These are phyloP conservation scores for Melipona beecheii DNA, from an alignment of 2,888 invertebrate genomes.

Conservation along the genomic window DNA sequence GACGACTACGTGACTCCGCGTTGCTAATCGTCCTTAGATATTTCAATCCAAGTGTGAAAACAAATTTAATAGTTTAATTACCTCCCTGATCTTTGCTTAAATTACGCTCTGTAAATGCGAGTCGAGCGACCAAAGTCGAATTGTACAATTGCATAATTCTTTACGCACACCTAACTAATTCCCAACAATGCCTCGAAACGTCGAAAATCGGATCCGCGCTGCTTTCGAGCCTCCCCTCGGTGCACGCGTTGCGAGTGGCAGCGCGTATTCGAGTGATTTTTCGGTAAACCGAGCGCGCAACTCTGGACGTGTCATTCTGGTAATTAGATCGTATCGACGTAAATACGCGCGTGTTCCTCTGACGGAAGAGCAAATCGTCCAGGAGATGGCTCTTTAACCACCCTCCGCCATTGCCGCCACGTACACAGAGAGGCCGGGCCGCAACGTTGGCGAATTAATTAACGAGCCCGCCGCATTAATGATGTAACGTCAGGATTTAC, in stretches of 20 bases:
- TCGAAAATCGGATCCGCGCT: constrained; percentile 42
- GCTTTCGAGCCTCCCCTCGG: constrained; percentile 22
- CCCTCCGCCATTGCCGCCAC: constrained; percentile 4
- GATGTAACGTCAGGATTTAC: constrained; percentile 64
- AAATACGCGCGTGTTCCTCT: constrained; percentile 37
- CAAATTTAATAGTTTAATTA: too few species aligned
- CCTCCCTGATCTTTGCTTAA: too few species aligned
- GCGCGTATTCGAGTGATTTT: constrained; percentile 43
- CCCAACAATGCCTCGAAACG: too few species aligned
- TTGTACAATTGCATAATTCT: too few species aligned
- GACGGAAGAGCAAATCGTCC: constrained; percentile 48
- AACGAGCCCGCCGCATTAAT: constrained; percentile 60
- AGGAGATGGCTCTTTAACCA: constrained; percentile 38
- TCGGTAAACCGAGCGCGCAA: constrained; percentile 26
- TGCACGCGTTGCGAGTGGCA: constrained; percentile 43
- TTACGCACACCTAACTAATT: too few species aligned
- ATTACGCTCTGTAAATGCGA: too few species aligned
- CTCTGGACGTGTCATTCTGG: constrained; percentile 51
- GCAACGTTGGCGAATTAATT: constrained; percentile 60
- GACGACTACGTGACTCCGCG: neutral
- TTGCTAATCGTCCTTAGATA: neutral
- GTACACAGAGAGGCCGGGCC: constrained; percentile 13
- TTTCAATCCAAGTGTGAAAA: neutral
- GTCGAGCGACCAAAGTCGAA: neutral
- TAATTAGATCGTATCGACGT: constrained; percentile 59